A percentile compares a stretch with the other conserved stretches of the same genome.
Conservation (phyloP, 2,888 invertebrate genomes). For the Lypha dubia region DNA sequence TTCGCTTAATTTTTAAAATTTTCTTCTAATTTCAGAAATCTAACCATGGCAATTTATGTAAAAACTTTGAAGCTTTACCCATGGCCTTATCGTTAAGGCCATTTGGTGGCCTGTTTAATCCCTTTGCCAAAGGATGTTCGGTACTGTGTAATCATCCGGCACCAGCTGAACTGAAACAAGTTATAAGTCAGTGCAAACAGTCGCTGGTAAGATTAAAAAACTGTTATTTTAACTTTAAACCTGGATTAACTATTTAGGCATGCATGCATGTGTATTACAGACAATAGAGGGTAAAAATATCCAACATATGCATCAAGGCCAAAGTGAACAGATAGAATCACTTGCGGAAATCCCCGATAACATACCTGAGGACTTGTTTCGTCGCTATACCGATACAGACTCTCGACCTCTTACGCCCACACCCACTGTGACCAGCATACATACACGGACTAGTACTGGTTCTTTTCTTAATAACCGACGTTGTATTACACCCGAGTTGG, state of each 20-base stretch:
- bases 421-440: slow-evolving; percentile 89
- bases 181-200: slow-evolving; percentile 89
- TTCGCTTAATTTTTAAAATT: neutral
- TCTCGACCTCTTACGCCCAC: slow-evolving; percentile 92
- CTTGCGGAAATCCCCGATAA: slow-evolving; percentile 84
- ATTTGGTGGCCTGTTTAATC: slow-evolving; percentile 92
- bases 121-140: slow-evolving; percentile 91
- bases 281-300: slow-evolving; percentile 77
- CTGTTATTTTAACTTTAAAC: neutral
- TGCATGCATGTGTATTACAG: slow-evolving; percentile 34
- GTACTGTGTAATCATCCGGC: slow-evolving; percentile 94
- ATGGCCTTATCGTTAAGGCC: slow-evolving; percentile 91
- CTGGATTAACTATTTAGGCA: neutral
- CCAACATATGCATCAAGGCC: slow-evolving; percentile 71
- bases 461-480: slow-evolving; percentile 84
- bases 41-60: slow-evolving; percentile 74
- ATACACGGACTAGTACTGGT: slow-evolving; percentile 87
- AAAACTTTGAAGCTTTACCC: slow-evolving; percentile 86
- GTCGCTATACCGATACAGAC: slow-evolving; percentile 93
- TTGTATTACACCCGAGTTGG: slow-evolving; percentile 90
- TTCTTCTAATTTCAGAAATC: slow-evolving; percentile 35
- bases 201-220: slow-evolving; percentile 85
- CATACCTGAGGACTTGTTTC: slow-evolving; percentile 90
- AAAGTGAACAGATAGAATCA: neutral
- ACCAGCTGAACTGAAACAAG: slow-evolving; percentile 88